Evolutionary conservation across 2,113 vertebrate genomes (phyloP), one percentile per base, ranked within the genome.

Genomic region (Mystacornis crossleyi): DNA sequence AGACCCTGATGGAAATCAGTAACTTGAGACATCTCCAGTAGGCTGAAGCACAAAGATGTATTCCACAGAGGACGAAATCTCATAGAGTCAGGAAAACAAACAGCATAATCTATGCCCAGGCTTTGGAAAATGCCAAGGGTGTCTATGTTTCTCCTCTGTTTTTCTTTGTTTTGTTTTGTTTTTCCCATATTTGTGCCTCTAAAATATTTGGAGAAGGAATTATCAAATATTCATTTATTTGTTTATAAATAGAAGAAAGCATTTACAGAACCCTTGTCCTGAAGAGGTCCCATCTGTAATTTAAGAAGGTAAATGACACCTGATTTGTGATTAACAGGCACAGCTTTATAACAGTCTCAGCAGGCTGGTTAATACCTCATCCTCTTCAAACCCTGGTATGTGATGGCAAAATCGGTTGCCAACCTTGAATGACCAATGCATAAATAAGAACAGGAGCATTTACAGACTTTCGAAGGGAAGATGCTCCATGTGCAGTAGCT

Each of bases 401-500:
- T 0, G 6, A 40, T 2, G n/a, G 45, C 69, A 77, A 54, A 90
- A 78, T 26, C 40, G 23, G 8, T 5, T 1, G 13, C 61, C 45
- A 57, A 3, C 20, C 50, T 28, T 1, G 7, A 83, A 16, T 1
- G 3, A 31, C 34, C 1, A 1, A 28, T 6, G 11, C 5, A 0
- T 10, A 11, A 70, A 15, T 26, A n/a, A 42, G 38, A 81, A 42
- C 1, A 26, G 71, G 48, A 72, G 29, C 13, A 19, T 34, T 48
- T 20, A 12, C 15, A 28, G 50, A 34, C 13, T 23, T 72, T 15
- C 0, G 38, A 69, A 58, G 8, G 14, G 64, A 45, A 83, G 72
- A 62, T 33, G 50, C 57, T 64, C 43, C 36, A 3, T 1, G n/a
- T 1, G 3, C 26, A 3, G 38, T 9, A 73, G 6, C 58, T 20